Conservation (phyloP, 2,797 vertebrate species). For the Sebastes hubbsi region DNA sequence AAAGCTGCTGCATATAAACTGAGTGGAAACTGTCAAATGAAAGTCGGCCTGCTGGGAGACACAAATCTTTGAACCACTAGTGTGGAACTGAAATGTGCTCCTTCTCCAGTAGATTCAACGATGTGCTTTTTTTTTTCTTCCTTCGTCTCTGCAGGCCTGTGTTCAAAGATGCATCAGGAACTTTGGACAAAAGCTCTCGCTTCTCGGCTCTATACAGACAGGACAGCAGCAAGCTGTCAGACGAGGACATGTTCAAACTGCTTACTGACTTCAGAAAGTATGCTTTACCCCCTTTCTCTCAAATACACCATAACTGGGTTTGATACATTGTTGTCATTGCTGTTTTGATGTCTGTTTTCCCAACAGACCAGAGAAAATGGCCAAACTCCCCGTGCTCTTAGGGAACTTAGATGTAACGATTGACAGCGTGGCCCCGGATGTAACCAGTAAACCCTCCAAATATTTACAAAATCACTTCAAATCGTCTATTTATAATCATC, state of each 20-base stretch:
- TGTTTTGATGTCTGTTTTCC: not conserved
- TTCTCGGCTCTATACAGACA: constrained; percentile 96
- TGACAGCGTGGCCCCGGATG: constrained; percentile 90
- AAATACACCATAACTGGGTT: not conserved
- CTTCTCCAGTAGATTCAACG: not conserved
- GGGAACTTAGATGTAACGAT: constrained; percentile 95
- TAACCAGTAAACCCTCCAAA: constrained; percentile 87
- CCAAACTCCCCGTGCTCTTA: constrained; percentile 95
- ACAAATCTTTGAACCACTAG: not conserved
- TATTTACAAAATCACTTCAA: constrained; percentile 17
- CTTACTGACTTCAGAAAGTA: constrained; percentile 97
- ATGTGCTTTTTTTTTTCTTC: not conserved
- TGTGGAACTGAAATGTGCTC: not conserved
- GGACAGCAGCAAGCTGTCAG: constrained; percentile 96
- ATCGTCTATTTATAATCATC: not conserved
- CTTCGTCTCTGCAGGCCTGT: constrained; percentile 81
- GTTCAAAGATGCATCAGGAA: constrained; percentile 94
- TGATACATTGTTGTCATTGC: not conserved
- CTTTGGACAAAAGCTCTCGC: constrained; percentile 90
- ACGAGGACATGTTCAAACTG: constrained; percentile 96
- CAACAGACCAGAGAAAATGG: constrained; percentile 95
- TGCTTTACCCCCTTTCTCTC: constrained; percentile 43
- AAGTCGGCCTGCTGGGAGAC: not conserved
- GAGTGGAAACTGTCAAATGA: constrained; percentile 20
- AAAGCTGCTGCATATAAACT: not conserved